phyloP scores from a whole-genome alignment of 1,140 invertebrate species.

The Papilio glaucus region DNA sequence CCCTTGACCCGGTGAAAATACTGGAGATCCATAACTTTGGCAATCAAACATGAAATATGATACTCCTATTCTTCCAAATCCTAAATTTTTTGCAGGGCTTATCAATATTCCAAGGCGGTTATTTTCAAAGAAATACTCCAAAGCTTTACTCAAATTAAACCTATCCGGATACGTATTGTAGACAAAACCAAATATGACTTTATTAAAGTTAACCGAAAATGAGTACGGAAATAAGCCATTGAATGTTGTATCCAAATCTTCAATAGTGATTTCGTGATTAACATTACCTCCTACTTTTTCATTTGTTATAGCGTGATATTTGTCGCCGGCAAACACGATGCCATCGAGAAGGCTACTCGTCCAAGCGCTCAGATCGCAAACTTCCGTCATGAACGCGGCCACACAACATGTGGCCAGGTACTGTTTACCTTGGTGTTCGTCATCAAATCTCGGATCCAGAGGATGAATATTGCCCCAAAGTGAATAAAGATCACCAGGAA shows the following conservation, averaged over 20 bases:
- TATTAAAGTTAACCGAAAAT: slow-evolving; percentile 83
- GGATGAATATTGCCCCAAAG: slow-evolving; percentile 84
- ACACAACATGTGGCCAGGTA: slow-evolving; percentile 83
- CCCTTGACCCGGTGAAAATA: slow-evolving; percentile 84
- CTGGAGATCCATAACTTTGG: slow-evolving; percentile 84
- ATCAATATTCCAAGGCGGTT: slow-evolving; percentile 81
- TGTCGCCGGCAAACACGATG: slow-evolving; percentile 83
- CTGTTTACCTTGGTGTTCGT: slow-evolving; percentile 80
- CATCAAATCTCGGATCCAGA: slow-evolving; percentile 74
- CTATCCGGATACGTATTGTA: slow-evolving; percentile 83
- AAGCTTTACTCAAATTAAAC: slow-evolving; percentile 85
- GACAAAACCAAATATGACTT: slow-evolving; percentile 84
- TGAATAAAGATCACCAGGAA: slow-evolving; percentile 85
- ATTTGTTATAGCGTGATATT: slow-evolving; percentile 77
- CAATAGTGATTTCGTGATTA: slow-evolving; percentile 73
- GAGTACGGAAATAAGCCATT: slow-evolving; percentile 85
- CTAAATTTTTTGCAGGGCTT: slow-evolving; percentile 81
- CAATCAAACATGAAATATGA: slow-evolving; percentile 87
- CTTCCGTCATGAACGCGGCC: slow-evolving; percentile 83
- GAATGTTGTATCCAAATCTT: slow-evolving; percentile 83
- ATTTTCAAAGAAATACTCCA: slow-evolving; percentile 85
- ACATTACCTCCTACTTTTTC: slow-evolving; percentile 69
- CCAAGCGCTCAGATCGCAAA: slow-evolving; percentile 85
- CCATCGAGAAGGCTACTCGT: slow-evolving; percentile 84
- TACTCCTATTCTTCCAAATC: slow-evolving; percentile 83